Conservation (phyloP, 2,113 vertebrate genomes). For the Climacteris rufus region DNA sequence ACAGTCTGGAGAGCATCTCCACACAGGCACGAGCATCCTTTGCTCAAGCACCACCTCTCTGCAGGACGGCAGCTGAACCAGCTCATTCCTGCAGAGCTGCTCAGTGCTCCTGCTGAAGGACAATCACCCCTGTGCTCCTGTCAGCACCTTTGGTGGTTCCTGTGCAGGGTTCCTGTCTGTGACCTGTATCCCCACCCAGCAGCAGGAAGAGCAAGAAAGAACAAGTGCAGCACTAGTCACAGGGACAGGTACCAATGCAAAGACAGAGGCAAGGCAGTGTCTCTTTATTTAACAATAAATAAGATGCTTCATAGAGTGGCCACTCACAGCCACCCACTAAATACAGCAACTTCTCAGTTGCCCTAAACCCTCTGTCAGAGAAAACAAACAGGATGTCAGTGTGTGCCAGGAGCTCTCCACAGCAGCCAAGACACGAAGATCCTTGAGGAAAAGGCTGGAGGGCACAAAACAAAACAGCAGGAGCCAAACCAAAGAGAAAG, state of each 20-base stretch:
- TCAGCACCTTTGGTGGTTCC: rapidly evolving
- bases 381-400: neutral
- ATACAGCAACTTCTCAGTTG: neutral
- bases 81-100: neutral
- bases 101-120: neutral
- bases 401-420: neutral
- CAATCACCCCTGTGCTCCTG: neutral
- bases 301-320: neutral
- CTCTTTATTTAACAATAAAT: neutral
- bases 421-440: neutral
- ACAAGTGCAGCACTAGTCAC: neutral
- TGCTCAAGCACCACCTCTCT: neutral
- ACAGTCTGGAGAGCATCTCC: neutral
- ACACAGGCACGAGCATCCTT: rapidly evolving
- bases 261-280: neutral
- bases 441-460: neutral
- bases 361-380: neutral
- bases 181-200: neutral
- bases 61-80: neutral
- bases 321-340: neutral
- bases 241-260: neutral
- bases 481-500: neutral
- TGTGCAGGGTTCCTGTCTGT: neutral
- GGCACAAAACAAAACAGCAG: neutral
- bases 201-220: neutral